Evolutionary conservation across 2,113 vertebrate species (phyloP).

Genomic region (Dolichallabes microphthalmus): DNA sequence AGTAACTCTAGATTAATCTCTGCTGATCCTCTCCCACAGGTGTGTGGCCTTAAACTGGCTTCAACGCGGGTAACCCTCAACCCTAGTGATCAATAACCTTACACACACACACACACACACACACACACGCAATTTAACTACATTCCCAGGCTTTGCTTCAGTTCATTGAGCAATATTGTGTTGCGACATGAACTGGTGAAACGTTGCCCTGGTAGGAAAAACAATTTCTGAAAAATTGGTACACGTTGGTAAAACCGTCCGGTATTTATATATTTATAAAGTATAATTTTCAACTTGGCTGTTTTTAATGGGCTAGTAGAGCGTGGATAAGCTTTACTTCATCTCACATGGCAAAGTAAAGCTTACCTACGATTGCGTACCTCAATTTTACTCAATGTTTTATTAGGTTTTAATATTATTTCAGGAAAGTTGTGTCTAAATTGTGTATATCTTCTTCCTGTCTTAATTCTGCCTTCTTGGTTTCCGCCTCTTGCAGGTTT

Average conservation of each 20-base stretch:
- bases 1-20: conserved; percentile 80
- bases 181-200: neutral
- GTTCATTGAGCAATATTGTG: neutral
- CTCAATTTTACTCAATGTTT: neutral
- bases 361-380: neutral
- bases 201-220: neutral
- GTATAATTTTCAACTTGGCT: neutral
- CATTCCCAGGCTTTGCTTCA: neutral
- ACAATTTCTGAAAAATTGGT: neutral
- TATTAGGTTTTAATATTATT: neutral
- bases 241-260: neutral
- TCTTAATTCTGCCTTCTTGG: too few relatives aligned
- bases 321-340: neutral
- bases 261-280: neutral
- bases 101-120: conserved; percentile 28
- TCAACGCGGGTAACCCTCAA: conserved; percentile 55
- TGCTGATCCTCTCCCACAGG: conserved; percentile 60
- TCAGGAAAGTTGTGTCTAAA: neutral
- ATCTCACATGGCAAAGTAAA: neutral
- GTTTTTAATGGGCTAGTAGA: neutral
- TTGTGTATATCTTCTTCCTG: too few relatives aligned
- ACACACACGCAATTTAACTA: neutral
- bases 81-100: conserved; percentile 60
- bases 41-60: conserved; percentile 69
- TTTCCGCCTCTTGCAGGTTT: too few relatives aligned